Base-by-base conservation (phyloP, 2,797 vertebrate genomes). In the Helarctos malayanus region DNA sequence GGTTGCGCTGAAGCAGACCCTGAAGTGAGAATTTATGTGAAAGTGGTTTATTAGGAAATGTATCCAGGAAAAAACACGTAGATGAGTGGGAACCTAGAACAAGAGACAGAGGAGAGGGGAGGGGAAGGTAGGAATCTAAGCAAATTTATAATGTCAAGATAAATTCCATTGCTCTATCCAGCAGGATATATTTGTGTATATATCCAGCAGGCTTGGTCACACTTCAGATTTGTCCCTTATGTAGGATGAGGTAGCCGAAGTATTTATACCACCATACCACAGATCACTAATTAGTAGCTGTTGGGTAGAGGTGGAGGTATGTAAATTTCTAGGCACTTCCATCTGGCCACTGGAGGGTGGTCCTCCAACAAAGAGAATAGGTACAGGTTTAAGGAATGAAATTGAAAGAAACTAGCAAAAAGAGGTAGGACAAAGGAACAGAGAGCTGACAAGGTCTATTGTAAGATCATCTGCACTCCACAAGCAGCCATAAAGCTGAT, bases 381-480 rank as follows among this genome's bases (percentile, higher is more conserved):
- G 11, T 78, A 10, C 25, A 85, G 45, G 25, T 11, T 84, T 47
- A 73, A 76, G 69, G 2, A 52, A 73, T 73, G 59, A 41, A 65
- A 76, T 21, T 16, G 23, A 80, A 95, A 80, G 78, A 85, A 94
- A 41, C 52, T 52, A 89, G 38, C 29, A 18, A 75, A 94, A 56
- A 73, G 25, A 49, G 41, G 29, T 29, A 27, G 23, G 49, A 12
- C 3, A 32, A 35, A 25, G 32, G 49, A 13, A 25, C 52, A 7
- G 25, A 57, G n/a, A 5, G 21, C 71, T 38, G 65, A 32, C 8
- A 59, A 61, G 38, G 52, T 71, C 78, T 63, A 7, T 12, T 47
- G 21, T 11, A 71, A 75, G 38, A 45, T 21, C 4, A 0, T 65
- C 54, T 18, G 5, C 32, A 73, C 10, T 57, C 49, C 65, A 41